A percentile compares a stretch with the other conserved stretches of the same genome.
phyloP scores from a whole-genome alignment of 2,888 invertebrate genomes.

The Julus scandinavius region DNA sequence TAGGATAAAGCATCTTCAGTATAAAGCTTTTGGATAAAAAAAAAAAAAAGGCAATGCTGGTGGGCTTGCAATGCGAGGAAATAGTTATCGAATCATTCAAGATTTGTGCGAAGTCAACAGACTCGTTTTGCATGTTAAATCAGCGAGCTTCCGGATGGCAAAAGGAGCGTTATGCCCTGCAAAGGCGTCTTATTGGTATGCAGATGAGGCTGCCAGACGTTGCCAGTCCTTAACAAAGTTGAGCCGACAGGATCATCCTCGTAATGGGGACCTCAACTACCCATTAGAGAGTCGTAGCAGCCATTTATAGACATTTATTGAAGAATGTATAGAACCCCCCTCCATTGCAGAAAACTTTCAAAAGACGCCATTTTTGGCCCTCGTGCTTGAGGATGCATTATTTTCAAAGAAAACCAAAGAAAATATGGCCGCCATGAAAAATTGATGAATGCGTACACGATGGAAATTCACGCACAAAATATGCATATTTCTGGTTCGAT shows the following conservation, averaged over 20 bases:
- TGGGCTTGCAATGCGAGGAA: neutral
- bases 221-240: constrained; percentile 30
- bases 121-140: constrained; percentile 46
- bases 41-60: neutral
- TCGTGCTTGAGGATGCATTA: neutral
- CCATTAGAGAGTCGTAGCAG: constrained; percentile 28
- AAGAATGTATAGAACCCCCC: neutral
- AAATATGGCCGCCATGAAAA: neutral
- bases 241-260: constrained; percentile 43
- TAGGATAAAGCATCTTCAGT: neutral
- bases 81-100: constrained; percentile 38
- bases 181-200: constrained; percentile 31
- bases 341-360: neutral
- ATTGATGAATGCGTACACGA: constrained; percentile 1
- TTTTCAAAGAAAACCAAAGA: neutral
- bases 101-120: constrained; percentile 38
- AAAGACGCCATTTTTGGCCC: neutral
- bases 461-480: neutral
- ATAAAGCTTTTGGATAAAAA: neutral
- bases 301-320: constrained; percentile 33
- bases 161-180: neutral
- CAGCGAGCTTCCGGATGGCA: constrained; percentile 23
- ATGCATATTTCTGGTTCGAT: constrained; percentile 1
- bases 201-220: constrained; percentile 39
- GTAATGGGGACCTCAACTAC: constrained; percentile 46